These are phyloP conservation scores for Babylonia areolata DNA, from an alignment of 1,140 invertebrate species.

Conservation along the genomic window DNA sequence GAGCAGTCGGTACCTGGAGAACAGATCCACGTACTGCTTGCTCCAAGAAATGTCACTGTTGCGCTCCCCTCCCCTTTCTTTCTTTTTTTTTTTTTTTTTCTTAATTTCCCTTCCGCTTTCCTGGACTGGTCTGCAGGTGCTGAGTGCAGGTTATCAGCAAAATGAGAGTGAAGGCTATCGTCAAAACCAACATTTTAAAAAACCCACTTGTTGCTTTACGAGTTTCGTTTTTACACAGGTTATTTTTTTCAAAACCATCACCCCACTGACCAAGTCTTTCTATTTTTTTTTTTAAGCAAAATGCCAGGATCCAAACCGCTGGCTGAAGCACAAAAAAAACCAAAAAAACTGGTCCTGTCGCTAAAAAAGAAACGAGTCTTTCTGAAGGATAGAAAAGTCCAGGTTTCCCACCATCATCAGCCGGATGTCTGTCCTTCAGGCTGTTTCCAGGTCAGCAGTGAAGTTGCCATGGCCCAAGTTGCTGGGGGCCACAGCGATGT, in stretches of 20 bases:
- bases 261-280: neutral
- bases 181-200: neutral
- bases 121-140: neutral
- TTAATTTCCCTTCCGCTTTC: neutral
- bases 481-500: conserved; percentile 38
- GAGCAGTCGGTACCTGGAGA: no score
- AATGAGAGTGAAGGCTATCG: neutral
- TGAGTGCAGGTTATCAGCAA: neutral
- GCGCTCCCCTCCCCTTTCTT: no score
- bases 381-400: neutral
- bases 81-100: no score
- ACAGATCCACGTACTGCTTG: no score
- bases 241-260: neutral
- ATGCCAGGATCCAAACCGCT: neutral
- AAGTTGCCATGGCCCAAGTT: conserved; percentile 25
- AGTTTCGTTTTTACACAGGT: neutral
- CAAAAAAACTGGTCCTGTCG: neutral
- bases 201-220: neutral
- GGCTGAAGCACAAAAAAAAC: neutral
- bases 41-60: neutral
- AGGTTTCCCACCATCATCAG: neutral
- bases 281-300: neutral
- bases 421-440: neutral
- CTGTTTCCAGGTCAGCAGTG: conserved; percentile 43
- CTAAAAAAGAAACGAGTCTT: neutral